These are phyloP conservation scores for Xestia ashworthii DNA, from an alignment of 2,888 invertebrate species.

Conservation along the genomic window DNA sequence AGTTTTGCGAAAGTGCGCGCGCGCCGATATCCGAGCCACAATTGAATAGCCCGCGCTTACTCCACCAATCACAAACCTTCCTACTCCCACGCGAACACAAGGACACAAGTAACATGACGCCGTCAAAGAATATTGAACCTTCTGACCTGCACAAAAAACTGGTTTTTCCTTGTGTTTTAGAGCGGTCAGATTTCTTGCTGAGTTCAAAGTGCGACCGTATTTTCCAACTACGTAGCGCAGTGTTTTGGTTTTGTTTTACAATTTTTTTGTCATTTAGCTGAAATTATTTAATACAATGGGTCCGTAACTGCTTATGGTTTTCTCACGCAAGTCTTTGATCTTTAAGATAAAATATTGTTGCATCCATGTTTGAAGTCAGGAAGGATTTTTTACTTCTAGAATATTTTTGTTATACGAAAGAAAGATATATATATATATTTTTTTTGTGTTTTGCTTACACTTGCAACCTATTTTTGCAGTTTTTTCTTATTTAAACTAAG, in stretches of 20 bases:
- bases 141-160: constrained; percentile 45
- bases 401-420: background rate
- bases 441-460: too few relatives aligned
- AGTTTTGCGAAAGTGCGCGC: constrained; percentile 87
- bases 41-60: constrained; percentile 86
- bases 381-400: background rate
- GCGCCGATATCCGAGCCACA: constrained; percentile 79
- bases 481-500: background rate
- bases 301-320: background rate
- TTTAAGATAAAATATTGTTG: constrained; percentile 1
- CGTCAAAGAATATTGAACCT: constrained; percentile 73
- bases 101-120: constrained; percentile 78
- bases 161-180: constrained; percentile 40
- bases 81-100: constrained; percentile 80
- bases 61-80: constrained; percentile 79
- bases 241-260: constrained; percentile 16
- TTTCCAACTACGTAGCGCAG: constrained; percentile 61
- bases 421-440: background rate
- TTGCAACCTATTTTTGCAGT: background rate
- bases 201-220: constrained; percentile 68
- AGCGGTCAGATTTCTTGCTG: constrained; percentile 62
- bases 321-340: background rate
- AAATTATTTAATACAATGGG: constrained; percentile 10
- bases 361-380: background rate
- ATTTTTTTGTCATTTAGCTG: constrained; percentile 27